Conservation (phyloP, 2,797 vertebrate genomes). For the Enteromius viviparus region DNA sequence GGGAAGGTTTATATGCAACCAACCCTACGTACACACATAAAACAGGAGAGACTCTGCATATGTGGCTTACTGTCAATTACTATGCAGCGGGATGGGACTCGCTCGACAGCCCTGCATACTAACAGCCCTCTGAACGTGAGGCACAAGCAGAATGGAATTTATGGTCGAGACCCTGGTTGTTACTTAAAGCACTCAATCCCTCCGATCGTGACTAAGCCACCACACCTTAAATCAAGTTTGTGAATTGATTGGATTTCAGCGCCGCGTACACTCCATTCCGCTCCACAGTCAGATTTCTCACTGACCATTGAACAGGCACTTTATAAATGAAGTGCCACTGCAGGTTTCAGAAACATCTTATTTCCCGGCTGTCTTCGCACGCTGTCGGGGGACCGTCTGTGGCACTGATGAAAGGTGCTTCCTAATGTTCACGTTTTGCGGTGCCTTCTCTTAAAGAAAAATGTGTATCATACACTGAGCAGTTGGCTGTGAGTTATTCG, state of each 20-base stretch:
- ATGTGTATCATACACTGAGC: background rate
- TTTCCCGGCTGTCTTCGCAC: slow-evolving; percentile 39
- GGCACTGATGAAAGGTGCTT: slow-evolving; percentile 38
- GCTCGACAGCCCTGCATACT: slow-evolving; percentile 45
- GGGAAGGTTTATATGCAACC: slow-evolving; percentile 28
- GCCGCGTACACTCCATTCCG: slow-evolving; percentile 33
- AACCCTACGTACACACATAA: slow-evolving; percentile 31
- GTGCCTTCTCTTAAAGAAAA: slow-evolving; percentile 20
- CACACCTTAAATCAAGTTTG: slow-evolving; percentile 61
- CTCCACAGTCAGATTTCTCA: slow-evolving; percentile 56
- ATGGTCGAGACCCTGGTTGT: slow-evolving; percentile 44
- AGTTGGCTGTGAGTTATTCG: slow-evolving; percentile 6
- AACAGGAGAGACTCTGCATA: slow-evolving; percentile 37
- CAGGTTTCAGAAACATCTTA: slow-evolving; percentile 55
- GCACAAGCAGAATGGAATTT: slow-evolving; percentile 53
- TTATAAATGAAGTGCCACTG: slow-evolving; percentile 63
- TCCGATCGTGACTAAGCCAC: slow-evolving; percentile 55
- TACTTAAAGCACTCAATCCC: slow-evolving; percentile 47
- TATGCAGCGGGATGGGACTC: slow-evolving; percentile 30
- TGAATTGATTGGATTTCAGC: slow-evolving; percentile 64
- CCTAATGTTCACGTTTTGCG: slow-evolving; percentile 35
- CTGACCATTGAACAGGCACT: slow-evolving; percentile 60
- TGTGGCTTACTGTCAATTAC: slow-evolving; percentile 53
- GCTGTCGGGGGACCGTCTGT: slow-evolving; percentile 14
- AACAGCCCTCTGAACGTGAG: slow-evolving; percentile 48